Evolutionary conservation across 2,888 invertebrate species (phyloP).

Genomic region (Leptopterna dolabrata): DNA sequence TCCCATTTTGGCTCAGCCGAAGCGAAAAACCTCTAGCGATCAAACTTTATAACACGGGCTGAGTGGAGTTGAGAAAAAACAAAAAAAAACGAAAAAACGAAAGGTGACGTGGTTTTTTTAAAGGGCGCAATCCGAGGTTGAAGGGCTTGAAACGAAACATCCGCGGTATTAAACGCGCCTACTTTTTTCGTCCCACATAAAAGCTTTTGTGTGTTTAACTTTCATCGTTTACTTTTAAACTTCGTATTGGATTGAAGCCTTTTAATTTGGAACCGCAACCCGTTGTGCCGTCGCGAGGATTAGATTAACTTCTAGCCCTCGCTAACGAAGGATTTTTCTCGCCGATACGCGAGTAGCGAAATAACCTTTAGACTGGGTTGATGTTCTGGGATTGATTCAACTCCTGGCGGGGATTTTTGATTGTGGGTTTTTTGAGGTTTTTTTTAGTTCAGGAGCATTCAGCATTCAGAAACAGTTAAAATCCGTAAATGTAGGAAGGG

Average conservation of each 20-base stretch:
- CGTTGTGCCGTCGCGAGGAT: not conserved
- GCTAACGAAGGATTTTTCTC: not conserved
- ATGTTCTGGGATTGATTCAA: no score
- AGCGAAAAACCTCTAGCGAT: not conserved
- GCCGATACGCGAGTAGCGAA: no score
- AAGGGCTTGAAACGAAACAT: not conserved
- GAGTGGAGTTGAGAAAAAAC: not conserved
- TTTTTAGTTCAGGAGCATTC: no score
- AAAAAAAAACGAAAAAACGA: not conserved
- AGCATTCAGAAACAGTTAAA: no score
- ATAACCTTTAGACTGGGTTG: no score
- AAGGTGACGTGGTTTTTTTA: not conserved
- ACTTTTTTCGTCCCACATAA: conserved; percentile 21
- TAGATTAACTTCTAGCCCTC: conserved; percentile 8
- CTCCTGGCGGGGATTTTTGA: no score
- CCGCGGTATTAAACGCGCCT: conserved; percentile 7
- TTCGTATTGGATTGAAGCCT: conserved; percentile 35
- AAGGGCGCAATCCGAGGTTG: not conserved
- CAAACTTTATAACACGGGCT: not conserved
- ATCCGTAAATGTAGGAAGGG: no score
- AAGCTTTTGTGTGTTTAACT: conserved; percentile 44
- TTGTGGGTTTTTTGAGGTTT: no score
- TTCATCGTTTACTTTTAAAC: conserved; percentile 32
- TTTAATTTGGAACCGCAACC: conserved; percentile 30
- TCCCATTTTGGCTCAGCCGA: not conserved